Evolutionary conservation across 2,888 invertebrate genomes (phyloP).

Genomic region (Agriopis aurantiaria): DNA sequence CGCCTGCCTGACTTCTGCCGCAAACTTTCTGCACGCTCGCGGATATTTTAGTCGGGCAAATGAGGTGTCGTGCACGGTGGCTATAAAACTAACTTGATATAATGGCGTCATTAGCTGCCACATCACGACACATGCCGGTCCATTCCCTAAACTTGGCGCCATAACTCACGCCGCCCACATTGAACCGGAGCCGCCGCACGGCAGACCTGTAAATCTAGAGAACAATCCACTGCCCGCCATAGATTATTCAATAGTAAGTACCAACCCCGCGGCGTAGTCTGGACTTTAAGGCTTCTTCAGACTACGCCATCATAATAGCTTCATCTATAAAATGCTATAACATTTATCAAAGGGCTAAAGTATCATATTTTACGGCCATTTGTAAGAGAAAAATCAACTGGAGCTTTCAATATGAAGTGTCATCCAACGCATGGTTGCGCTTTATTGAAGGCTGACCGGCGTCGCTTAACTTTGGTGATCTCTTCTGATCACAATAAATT

Average conservation of each 20-base stretch:
- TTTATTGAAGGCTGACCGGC: too few species aligned
- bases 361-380: too few species aligned
- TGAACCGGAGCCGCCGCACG: constrained; percentile 2
- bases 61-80: neutral
- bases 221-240: constrained; percentile 6
- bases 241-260: neutral
- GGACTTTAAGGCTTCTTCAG: neutral
- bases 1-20: neutral
- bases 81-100: neutral
- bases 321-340: too few species aligned
- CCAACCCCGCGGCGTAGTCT: neutral
- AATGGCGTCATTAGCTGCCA: constrained; percentile 3
- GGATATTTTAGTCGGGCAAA: neutral
- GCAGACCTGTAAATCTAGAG: constrained; percentile 12
- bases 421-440: too few species aligned
- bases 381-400: too few species aligned
- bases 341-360: too few species aligned
- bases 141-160: neutral
- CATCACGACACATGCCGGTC: constrained; percentile 8
- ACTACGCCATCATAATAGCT: neutral
- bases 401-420: too few species aligned
- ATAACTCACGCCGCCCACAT: constrained; percentile 9
- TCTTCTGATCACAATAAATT: too few species aligned
- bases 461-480: too few species aligned
- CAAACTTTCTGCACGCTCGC: neutral